Percentiles rank a stretch among this genome's conserved stretches.
phyloP scores from a whole-genome alignment of 2,888 invertebrate genomes.

The Neoaliturus tenellus region DNA sequence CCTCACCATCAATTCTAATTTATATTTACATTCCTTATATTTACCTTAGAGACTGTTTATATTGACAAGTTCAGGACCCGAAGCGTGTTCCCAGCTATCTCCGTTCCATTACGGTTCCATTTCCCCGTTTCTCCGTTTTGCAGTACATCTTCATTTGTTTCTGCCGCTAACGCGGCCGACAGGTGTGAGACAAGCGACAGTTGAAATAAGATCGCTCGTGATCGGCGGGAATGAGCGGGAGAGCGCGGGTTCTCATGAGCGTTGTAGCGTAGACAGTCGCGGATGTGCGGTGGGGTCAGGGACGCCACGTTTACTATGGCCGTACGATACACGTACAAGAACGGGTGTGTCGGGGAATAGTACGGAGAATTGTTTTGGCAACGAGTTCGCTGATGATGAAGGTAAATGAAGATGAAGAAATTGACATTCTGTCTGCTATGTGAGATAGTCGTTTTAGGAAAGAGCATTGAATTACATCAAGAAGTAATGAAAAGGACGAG shows the following conservation, averaged over 20 bases:
- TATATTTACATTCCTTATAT: too few relatives aligned
- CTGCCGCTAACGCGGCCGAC: conserved; percentile 13
- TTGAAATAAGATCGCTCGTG: conserved; percentile 27
- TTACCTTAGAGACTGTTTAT: too few relatives aligned
- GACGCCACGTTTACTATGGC: not conserved
- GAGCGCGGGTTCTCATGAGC: not conserved
- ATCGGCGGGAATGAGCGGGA: conserved; percentile 23
- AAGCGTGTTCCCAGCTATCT: not conserved
- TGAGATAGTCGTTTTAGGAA: too few relatives aligned
- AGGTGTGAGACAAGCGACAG: conserved; percentile 27
- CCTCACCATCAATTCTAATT: too few relatives aligned
- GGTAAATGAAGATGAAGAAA: too few relatives aligned
- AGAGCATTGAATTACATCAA: too few relatives aligned
- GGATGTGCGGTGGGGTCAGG: not conserved
- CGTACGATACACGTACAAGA: not conserved
- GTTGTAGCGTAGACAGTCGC: not conserved
- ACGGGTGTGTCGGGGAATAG: not conserved
- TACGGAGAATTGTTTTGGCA: too few relatives aligned
- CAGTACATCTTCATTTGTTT: conserved; percentile 15
- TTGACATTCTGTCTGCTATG: too few relatives aligned
- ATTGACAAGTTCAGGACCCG: too few relatives aligned
- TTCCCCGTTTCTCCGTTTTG: conserved; percentile 22
- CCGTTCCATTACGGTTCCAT: not conserved
- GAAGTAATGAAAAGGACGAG: too few relatives aligned
- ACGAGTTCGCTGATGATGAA: too few relatives aligned